Evolutionary conservation across 2,797 vertebrate genomes (phyloP), one percentile per base, ranked within the genome.

Genomic region (Phrynocephalus forsythii): DNA sequence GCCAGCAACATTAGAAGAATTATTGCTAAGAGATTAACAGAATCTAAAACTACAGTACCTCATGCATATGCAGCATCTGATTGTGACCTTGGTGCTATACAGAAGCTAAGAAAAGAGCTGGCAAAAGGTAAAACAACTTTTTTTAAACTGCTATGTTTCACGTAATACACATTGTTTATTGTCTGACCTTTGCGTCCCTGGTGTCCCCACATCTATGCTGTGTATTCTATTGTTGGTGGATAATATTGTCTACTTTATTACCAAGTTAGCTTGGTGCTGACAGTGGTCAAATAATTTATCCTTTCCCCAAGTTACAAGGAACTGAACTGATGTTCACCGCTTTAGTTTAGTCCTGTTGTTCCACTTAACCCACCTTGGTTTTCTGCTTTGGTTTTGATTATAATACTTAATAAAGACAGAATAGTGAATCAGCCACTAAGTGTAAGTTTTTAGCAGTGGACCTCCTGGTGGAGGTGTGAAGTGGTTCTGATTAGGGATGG

Each of bases 11-110:
- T 99, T 71, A 97, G 98, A 87, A 98, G 97, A 92, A 97, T 99
- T 91, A 99, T 99, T 88, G 99, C 98, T 91, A 98, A 99, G 95
- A 97, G 98, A 90, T 95, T 99, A 92, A 98, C 97, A 3, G 98
- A 99, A 87, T 99, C 98, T 26, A 99, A 99, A 96, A 97, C 96
- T 89, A 99, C 97, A 84, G 97, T 99, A 94, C 98, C 98, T 91
- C 99, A 99, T 30, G 96, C 98, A 0, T 99, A 99, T 71, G 98
- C 98, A 88, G 97, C 97, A 28, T 94, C 98, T 20, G 97, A 98
- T 96, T 99, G 98, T 94, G 97, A 98, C 92, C 95, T 99, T 91
- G 98, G 96, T 71, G 97, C 98, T 3, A 94, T 99, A 95, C 96
- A 98, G 95, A 96, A 97, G 91, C 96, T 98, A 86, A 97, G 98